Conservation (phyloP, 2,797 vertebrate genomes). For the Sebastes taczanowskii region DNA sequence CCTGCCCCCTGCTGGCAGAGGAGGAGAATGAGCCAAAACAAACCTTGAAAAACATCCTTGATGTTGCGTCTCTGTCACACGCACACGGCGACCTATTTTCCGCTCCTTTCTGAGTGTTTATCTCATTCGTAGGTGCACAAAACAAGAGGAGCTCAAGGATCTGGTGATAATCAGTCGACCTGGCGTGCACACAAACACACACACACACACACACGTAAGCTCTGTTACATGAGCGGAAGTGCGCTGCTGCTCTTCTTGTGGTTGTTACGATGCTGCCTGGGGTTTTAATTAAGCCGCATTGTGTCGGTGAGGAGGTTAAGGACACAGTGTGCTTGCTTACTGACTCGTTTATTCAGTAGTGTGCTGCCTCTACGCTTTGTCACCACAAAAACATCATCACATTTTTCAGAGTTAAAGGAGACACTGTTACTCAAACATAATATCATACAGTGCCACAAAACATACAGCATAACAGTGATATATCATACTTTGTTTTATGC, state of each 20-base stretch:
- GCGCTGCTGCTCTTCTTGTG: not conserved
- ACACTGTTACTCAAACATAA: not conserved
- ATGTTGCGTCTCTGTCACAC: not conserved
- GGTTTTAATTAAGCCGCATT: not conserved
- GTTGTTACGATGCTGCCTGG: slow-evolving; percentile 1
- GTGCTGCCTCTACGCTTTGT: not conserved
- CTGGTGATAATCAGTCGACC: slow-evolving; percentile 7
- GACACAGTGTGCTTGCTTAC: not conserved
- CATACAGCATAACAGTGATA: too few species aligned
- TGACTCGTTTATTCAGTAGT: not conserved
- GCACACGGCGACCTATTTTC: slow-evolving; percentile 32
- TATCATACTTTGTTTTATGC: too few species aligned
- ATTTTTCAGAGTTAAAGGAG: not conserved
- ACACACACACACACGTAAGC: not conserved
- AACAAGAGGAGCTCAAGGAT: slow-evolving; percentile 15
- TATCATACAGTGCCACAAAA: too few species aligned
- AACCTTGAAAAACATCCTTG: not conserved
- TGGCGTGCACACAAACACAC: not conserved
- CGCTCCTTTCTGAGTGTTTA: slow-evolving; percentile 3
- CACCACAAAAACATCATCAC: not conserved
- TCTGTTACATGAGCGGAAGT: not conserved
- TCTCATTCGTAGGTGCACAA: not conserved
- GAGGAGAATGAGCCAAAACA: not conserved
- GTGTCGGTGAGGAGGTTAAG: slow-evolving; percentile 16
- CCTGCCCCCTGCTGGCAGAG: slow-evolving; percentile 70